Percentiles rank a stretch among this genome's conserved stretches.
Conservation (phyloP, 2,113 vertebrate species). For the Gobius niger region DNA sequence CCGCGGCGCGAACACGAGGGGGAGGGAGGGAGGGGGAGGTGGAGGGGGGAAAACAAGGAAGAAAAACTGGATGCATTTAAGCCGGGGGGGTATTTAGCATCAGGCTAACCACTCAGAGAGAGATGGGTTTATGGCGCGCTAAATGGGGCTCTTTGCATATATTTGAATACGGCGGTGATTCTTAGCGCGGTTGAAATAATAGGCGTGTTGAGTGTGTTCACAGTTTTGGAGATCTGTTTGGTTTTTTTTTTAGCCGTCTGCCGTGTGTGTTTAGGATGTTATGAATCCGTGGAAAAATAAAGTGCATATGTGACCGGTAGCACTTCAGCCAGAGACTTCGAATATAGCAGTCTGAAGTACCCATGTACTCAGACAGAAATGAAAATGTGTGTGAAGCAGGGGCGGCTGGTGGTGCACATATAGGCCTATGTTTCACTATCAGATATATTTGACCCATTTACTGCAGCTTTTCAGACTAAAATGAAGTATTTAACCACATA, state of each 20-base stretch:
- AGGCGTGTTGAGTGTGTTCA: constrained; percentile 54
- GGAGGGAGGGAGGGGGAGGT: too few relatives aligned
- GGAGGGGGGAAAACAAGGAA: neutral
- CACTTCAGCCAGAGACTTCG: too few relatives aligned
- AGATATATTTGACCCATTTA: too few relatives aligned
- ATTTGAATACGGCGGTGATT: constrained; percentile 57
- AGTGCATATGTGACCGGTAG: neutral
- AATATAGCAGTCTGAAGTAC: too few relatives aligned
- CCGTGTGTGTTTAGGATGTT: constrained; percentile 30
- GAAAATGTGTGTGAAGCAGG: too few relatives aligned
- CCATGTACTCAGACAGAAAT: too few relatives aligned
- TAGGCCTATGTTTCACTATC: too few relatives aligned
- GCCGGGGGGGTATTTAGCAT: constrained; percentile 41
- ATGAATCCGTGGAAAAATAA: neutral
- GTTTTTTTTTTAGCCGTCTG: constrained; percentile 55
- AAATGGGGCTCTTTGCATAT: constrained; percentile 52
- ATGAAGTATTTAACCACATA: too few relatives aligned
- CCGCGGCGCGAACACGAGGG: constrained; percentile 73
- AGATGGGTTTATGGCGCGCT: constrained; percentile 44
- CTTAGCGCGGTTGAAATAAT: constrained; percentile 40
- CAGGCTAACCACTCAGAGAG: constrained; percentile 38
- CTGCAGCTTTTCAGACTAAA: too few relatives aligned
- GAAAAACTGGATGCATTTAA: constrained; percentile 79
- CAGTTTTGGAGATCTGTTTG: constrained; percentile 38
- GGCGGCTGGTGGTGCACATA: too few relatives aligned